These are phyloP conservation scores for Tamandua tetradactyla DNA, from an alignment of 2,797 vertebrate genomes.

Conservation along the genomic window DNA sequence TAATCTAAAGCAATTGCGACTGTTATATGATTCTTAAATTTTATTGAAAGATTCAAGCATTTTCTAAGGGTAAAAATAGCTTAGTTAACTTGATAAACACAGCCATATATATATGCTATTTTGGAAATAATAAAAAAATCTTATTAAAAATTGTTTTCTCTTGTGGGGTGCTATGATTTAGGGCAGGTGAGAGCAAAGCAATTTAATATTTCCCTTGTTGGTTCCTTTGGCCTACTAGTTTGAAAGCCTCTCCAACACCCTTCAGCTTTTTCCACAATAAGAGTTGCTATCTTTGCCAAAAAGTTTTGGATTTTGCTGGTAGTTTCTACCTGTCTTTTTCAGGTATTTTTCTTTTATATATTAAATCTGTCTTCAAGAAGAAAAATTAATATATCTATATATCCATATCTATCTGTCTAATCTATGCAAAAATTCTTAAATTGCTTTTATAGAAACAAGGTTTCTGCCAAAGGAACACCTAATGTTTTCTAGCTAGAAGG, in stretches of 20 bases:
- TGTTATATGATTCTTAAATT: not conserved
- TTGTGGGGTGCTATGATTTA: slow-evolving; percentile 64
- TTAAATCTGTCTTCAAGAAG: not conserved
- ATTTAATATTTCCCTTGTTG: slow-evolving; percentile 62
- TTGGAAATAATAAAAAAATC: slow-evolving; percentile 59
- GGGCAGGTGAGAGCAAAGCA: slow-evolving; percentile 67
- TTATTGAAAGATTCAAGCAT: slow-evolving; percentile 49
- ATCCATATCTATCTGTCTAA: not conserved
- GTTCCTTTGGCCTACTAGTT: slow-evolving; percentile 68
- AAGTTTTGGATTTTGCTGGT: not conserved
- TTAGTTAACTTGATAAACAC: slow-evolving; percentile 43
- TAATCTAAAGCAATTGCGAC: not conserved
- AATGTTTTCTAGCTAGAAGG: not conserved
- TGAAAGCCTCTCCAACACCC: slow-evolving; percentile 36
- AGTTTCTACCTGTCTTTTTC: not conserved
- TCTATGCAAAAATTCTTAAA: not conserved
- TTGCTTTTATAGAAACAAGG: not conserved
- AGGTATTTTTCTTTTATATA: slow-evolving; percentile 11
- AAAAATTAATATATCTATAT: not conserved
- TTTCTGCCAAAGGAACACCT: not conserved
- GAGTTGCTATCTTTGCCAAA: slow-evolving; percentile 23
- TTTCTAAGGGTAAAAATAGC: not conserved
- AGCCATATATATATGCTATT: slow-evolving; percentile 40
- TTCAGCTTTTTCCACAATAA: slow-evolving; percentile 10
- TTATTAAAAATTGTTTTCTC: slow-evolving; percentile 68